phyloP scores from a whole-genome alignment of 2,888 invertebrate genomes.

The Polyommatus icarus region DNA sequence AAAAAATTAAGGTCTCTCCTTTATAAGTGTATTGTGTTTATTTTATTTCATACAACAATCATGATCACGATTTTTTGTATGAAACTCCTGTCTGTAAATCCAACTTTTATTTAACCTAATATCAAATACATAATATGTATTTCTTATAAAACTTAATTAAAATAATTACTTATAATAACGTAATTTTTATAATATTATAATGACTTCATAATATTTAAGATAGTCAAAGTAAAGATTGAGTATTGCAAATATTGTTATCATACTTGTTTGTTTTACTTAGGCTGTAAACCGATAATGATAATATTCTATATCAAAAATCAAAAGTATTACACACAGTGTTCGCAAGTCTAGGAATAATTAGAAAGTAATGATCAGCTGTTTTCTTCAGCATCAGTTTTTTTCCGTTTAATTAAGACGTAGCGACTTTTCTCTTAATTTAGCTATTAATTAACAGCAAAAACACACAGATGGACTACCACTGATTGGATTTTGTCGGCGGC shows the following conservation, averaged over 20 bases:
- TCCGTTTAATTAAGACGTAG: neutral
- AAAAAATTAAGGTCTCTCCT: too few relatives aligned
- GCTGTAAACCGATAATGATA: neutral
- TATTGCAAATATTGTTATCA: neutral
- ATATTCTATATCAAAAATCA: neutral
- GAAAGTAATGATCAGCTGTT: conserved; percentile 7
- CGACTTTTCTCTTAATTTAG: neutral
- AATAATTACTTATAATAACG: too few relatives aligned
- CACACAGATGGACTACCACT: neutral
- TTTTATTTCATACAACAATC: too few relatives aligned
- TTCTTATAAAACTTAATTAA: too few relatives aligned
- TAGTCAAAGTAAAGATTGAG: neutral
- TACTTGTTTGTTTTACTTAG: neutral
- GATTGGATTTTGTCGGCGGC: neutral
- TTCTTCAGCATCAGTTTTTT: neutral
- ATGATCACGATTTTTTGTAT: too few relatives aligned
- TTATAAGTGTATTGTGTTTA: too few relatives aligned
- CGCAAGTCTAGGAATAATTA: neutral
- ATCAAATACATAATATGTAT: too few relatives aligned
- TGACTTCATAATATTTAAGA: neutral
- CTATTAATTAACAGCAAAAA: neutral
- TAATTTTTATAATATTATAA: neutral
- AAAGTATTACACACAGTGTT: neutral
- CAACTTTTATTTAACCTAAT: too few relatives aligned
- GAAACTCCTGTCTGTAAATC: too few relatives aligned